These are phyloP conservation scores for Drosophila orosa DNA, from an alignment of 1,140 invertebrate genomes.

Conservation along the genomic window DNA sequence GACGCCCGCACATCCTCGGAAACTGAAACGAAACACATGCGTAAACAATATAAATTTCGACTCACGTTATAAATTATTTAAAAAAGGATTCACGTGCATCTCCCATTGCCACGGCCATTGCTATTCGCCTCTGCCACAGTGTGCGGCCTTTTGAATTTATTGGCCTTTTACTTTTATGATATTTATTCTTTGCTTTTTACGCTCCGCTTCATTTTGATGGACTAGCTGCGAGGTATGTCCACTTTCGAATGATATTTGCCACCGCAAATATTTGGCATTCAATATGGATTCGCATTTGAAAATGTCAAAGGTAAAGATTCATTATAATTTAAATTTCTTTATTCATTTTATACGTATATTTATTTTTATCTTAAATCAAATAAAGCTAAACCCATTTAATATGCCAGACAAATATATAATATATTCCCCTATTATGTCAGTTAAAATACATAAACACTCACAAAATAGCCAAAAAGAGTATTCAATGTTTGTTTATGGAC, in stretches of 20 bases:
- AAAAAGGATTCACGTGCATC: conserved; percentile 60
- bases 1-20: conserved; percentile 67
- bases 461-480: conserved; percentile 14
- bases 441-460: not conserved
- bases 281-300: not conserved
- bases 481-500: not conserved
- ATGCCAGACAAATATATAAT: not conserved
- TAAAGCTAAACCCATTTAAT: not conserved
- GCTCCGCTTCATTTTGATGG: conserved; percentile 29
- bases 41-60: conserved; percentile 78
- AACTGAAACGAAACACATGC: conserved; percentile 74
- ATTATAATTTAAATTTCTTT: not conserved
- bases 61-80: conserved; percentile 79
- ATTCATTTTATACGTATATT: not conserved
- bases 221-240: conserved; percentile 26
- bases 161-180: conserved; percentile 78
- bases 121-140: conserved; percentile 14
- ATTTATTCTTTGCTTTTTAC: conserved; percentile 61
- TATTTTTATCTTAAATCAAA: not conserved
- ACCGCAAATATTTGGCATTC: conserved; percentile 11
- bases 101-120: conserved; percentile 17
- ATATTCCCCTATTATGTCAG: not conserved
- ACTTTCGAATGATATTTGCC: conserved; percentile 23
- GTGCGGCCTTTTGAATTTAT: conserved; percentile 73
- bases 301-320: not conserved